Percentiles rank a stretch among this genome's conserved stretches.
Conservation (phyloP, 35 echinoderm and acorn worm genomes). For the Diadema setosum region DNA sequence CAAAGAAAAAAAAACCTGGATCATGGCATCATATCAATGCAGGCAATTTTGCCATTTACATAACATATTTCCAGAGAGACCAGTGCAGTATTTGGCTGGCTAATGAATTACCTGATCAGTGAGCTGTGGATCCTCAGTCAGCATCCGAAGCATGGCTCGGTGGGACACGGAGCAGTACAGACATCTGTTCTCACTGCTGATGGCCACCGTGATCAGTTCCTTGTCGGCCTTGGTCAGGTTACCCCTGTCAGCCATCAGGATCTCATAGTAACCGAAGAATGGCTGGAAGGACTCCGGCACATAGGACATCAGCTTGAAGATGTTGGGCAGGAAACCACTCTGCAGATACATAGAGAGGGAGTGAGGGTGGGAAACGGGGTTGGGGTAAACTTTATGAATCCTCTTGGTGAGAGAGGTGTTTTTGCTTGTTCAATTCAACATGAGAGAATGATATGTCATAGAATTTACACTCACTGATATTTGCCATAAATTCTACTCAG, state of each 20-base stretch:
- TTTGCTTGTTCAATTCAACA: no score
- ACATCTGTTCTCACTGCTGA: neutral
- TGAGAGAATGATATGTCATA: no score
- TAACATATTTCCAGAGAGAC: no score
- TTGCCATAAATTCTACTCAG: no score
- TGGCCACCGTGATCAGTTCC: neutral
- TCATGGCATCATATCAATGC: no score
- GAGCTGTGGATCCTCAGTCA: neutral
- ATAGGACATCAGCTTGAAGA: neutral
- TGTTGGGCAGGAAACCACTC: neutral
- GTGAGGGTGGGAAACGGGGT: neutral
- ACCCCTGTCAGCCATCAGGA: neutral
- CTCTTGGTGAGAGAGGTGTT: no score
- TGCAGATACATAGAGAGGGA: neutral
- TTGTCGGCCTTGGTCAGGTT: neutral
- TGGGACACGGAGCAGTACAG: neutral
- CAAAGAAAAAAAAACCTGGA: no score
- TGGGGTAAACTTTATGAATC: no score
- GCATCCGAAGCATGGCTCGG: neutral
- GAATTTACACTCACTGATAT: no score
- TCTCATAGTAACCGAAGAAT: neutral
- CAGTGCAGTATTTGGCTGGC: no score
- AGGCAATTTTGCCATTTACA: no score
- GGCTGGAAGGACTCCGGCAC: neutral
- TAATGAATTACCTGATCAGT: constrained; percentile 3